A percentile compares a stretch with the other conserved stretches of the same genome.
These are phyloP conservation scores for Sinonovacula constricta DNA, from an alignment of 1,140 invertebrate species.

Conservation along the genomic window DNA sequence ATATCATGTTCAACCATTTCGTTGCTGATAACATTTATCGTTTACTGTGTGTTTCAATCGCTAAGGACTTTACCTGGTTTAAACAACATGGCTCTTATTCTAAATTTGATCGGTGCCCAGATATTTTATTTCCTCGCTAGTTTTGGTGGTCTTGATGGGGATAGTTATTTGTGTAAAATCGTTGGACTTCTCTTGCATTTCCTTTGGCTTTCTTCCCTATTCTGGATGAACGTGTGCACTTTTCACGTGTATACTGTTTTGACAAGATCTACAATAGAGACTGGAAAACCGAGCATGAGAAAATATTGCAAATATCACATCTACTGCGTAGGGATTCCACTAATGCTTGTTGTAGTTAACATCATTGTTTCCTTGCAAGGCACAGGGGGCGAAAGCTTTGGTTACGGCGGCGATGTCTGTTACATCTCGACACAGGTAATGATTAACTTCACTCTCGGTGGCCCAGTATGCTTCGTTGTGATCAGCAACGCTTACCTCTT, in stretches of 20 bases:
- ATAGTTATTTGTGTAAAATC: neutral
- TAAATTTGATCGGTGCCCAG: conserved; percentile 12
- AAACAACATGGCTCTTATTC: conserved; percentile 28
- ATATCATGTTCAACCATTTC: conserved; percentile 13
- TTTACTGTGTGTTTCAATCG: conserved; percentile 3
- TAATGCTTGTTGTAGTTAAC: neutral
- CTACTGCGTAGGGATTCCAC: neutral
- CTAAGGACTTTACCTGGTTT: conserved; percentile 19
- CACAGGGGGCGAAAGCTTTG: neutral
- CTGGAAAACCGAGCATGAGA: neutral
- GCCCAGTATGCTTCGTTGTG: conserved; percentile 17
- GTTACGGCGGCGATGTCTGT: conserved; percentile 20
- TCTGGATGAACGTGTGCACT: conserved; percentile 29
- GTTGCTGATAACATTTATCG: conserved; percentile 4
- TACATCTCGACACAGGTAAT: neutral
- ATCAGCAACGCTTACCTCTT: conserved; percentile 10
- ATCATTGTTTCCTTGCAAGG: neutral
- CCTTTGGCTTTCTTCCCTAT: conserved; percentile 1
- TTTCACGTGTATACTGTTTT: conserved; percentile 28
- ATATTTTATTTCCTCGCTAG: neutral
- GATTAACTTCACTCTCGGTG: conserved; percentile 1
- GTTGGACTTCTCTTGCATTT: conserved; percentile 20
- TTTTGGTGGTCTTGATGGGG: neutral
- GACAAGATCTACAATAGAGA: neutral
- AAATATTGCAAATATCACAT: neutral